Evolutionary conservation across 2,888 invertebrate species (phyloP).

Genomic region (Stenodema calcarata): DNA sequence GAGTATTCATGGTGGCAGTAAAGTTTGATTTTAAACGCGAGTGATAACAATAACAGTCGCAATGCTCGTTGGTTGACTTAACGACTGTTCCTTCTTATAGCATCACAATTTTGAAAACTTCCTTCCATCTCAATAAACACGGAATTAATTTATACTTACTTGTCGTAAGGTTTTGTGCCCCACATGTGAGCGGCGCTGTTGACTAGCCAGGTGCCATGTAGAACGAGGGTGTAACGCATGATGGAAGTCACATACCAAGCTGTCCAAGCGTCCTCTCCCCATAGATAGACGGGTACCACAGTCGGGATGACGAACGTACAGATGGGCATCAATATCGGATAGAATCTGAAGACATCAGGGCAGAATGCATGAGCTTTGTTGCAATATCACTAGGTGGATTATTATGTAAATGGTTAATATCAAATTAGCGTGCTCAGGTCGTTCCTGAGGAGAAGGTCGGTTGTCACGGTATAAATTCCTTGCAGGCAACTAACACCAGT

Average conservation of each 20-base stretch:
- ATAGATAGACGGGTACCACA: conserved; percentile 75
- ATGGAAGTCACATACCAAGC: conserved; percentile 80
- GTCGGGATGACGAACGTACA: conserved; percentile 83
- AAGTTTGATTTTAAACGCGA: too few relatives aligned
- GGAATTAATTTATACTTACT: conserved; percentile 64
- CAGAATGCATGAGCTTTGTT: not conserved
- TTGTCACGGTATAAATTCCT: too few relatives aligned
- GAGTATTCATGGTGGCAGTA: too few relatives aligned
- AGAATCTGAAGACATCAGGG: conserved; percentile 67
- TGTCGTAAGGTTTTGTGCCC: conserved; percentile 89
- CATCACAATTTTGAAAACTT: too few relatives aligned
- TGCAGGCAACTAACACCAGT: too few relatives aligned
- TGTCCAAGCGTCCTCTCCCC: conserved; percentile 76
- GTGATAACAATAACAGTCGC: too few relatives aligned
- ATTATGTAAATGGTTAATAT: not conserved
- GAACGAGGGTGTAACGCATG: conserved; percentile 76
- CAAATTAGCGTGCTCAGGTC: not conserved
- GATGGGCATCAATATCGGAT: conserved; percentile 76
- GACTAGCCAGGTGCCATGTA: conserved; percentile 91
- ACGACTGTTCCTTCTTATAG: too few relatives aligned
- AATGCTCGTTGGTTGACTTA: too few relatives aligned
- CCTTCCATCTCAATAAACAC: too few relatives aligned
- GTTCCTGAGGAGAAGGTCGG: too few relatives aligned
- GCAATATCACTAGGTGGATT: too few relatives aligned
- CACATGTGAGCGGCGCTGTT: conserved; percentile 93